Percentiles rank a stretch among this genome's conserved stretches.
These are phyloP conservation scores for Lepetodrilus schrolli DNA, from an alignment of 2,888 invertebrate species.

Conservation along the genomic window DNA sequence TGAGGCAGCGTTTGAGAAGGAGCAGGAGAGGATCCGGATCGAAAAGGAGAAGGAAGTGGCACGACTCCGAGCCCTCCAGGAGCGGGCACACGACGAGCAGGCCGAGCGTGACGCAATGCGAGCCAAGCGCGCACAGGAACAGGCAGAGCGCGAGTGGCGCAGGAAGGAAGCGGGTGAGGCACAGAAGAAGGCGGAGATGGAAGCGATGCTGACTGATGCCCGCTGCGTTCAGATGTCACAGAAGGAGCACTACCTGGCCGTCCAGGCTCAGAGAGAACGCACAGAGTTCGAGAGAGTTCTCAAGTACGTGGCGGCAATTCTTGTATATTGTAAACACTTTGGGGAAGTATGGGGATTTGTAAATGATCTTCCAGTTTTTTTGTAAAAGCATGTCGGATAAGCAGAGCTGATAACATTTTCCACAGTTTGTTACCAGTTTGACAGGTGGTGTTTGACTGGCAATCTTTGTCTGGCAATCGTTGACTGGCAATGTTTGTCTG, in stretches of 20 bases:
- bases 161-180: constrained; percentile 72
- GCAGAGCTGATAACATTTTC: neutral
- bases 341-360: neutral
- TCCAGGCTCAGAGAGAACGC: constrained; percentile 74
- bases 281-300: constrained; percentile 75
- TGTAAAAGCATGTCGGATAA: too few species aligned
- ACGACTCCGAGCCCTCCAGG: constrained; percentile 72
- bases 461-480: neutral
- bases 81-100: constrained; percentile 74
- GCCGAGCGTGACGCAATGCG: constrained; percentile 74
- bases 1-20: constrained; percentile 72
- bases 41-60: constrained; percentile 75
- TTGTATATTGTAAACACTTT: neutral
- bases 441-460: neutral
- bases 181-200: constrained; percentile 70
- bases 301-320: constrained; percentile 50
- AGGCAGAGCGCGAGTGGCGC: constrained; percentile 75
- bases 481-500: neutral
- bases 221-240: constrained; percentile 73
- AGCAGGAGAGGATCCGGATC: constrained; percentile 72
- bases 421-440: neutral
- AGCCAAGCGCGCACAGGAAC: constrained; percentile 75
- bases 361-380: too few species aligned
- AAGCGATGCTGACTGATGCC: constrained; percentile 71
- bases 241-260: constrained; percentile 75